Base-by-base conservation (phyloP, 2,888 invertebrate genomes). In the Troides helena region DNA sequence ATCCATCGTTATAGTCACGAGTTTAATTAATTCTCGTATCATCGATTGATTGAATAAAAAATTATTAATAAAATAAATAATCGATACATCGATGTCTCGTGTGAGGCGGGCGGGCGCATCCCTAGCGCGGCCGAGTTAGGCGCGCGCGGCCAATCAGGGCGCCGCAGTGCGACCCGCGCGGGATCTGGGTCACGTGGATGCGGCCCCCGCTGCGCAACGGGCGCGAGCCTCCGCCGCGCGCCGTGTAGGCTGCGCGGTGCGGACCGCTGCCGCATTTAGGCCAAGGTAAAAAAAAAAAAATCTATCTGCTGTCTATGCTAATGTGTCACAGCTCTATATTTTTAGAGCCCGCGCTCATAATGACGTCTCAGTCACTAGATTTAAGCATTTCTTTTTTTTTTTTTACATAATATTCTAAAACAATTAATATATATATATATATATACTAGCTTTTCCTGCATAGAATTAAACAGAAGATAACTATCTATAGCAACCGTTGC, bases 161-260 rank as follows among this genome's bases (percentile, higher is more conserved):
- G 79, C 74, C 82, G 83, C 83, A 81, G 69, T 83, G 83, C 83
- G 80, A 75, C 67, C 73, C 71, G 72, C 73, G 74, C 72, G 68
- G 75, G 69, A 81, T 74, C 71, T 83, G 70, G 83, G 83, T 83
- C 82, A 81, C 77, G 78, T 76, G 79, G 65, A 63, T 75, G 77
- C 75, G 74, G 76, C 73, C 71, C 56, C 62, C 25, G 61, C 67
- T 71, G 71, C 71, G 71, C 66, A n/a, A 63, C 67, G 65, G 63
- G 50, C 56, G 65, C 60, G 36, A 63, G 64, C 60, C 69, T 62
- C 46, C 67, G 57, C 63, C 57, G 25, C 43, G 12, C 53, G 14
- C 18, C 14, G 59, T n/a, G 0, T 25, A n/a, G 69, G 65, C 69
- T 66, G 62, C 17, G 36, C 62, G 58, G 58, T 62, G 58, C 69